These are phyloP conservation scores for Leptinotarsa lineolata DNA, from an alignment of 1,140 invertebrate genomes.

Conservation along the genomic window DNA sequence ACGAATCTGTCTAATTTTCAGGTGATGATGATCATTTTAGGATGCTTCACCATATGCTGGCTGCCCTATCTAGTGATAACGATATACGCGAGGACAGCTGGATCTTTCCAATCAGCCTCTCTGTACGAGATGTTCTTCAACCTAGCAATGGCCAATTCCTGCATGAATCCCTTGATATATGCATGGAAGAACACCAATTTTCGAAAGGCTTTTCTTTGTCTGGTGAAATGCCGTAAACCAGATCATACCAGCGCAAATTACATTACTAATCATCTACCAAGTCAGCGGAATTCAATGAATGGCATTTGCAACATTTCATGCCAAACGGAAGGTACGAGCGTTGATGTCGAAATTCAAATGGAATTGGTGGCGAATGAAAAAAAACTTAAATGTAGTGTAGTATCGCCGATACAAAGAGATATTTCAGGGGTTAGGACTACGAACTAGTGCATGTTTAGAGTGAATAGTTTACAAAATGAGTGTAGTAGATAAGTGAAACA, in stretches of 20 bases:
- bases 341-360: constrained; percentile 7
- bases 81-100: constrained; percentile 63
- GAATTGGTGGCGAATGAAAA: not conserved
- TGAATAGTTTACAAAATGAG: too few species aligned
- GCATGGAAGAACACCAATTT: constrained; percentile 81
- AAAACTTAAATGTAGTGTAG: not conserved
- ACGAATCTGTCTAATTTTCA: constrained; percentile 51
- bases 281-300: constrained; percentile 42
- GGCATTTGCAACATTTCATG: constrained; percentile 30
- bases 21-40: constrained; percentile 73
- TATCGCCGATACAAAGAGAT: not conserved
- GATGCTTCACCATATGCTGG: constrained; percentile 77
- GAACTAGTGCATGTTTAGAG: not conserved
- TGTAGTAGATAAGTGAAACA: too few species aligned
- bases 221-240: constrained; percentile 66
- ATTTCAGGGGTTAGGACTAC: not conserved
- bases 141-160: constrained; percentile 74
- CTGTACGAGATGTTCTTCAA: constrained; percentile 72
- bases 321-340: constrained; percentile 17
- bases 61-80: constrained; percentile 73
- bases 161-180: constrained; percentile 78
- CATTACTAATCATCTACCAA: constrained; percentile 53
- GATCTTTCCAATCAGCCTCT: constrained; percentile 58
- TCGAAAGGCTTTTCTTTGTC: constrained; percentile 67
- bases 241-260: constrained; percentile 41